phyloP scores from a whole-genome alignment of 2,888 invertebrate genomes.

The Tetragnatha montana region DNA sequence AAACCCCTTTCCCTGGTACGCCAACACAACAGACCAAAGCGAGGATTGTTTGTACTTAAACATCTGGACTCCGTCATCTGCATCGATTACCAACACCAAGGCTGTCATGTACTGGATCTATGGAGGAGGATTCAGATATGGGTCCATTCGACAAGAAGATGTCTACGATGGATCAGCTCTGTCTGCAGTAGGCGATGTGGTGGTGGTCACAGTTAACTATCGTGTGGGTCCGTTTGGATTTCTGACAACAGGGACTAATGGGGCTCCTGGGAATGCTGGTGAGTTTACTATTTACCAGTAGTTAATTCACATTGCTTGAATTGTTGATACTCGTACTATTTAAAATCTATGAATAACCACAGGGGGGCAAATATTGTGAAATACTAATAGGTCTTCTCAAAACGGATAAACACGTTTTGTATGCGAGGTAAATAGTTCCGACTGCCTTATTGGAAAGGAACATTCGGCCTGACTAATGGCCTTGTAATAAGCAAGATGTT shows the following conservation, averaged over 20 bases:
- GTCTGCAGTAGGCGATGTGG: slow-evolving; percentile 35
- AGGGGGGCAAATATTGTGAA: too few species aligned
- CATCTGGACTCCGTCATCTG: slow-evolving; percentile 43
- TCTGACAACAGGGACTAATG: slow-evolving; percentile 18
- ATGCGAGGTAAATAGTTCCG: too few species aligned
- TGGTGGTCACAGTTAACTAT: slow-evolving; percentile 62
- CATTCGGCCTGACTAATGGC: too few species aligned
- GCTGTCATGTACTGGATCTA: slow-evolving; percentile 63
- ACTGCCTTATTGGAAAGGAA: too few species aligned
- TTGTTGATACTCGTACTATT: too few species aligned
- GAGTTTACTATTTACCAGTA: not conserved
- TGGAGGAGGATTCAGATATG: slow-evolving; percentile 45
- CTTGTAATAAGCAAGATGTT: too few species aligned
- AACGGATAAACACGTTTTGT: too few species aligned
- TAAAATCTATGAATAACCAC: too few species aligned
- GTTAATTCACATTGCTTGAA: too few species aligned
- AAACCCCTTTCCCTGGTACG: slow-evolving; percentile 31
- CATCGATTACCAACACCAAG: not conserved
- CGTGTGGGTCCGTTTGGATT: slow-evolving; percentile 56
- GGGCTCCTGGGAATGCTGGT: slow-evolving; percentile 56
- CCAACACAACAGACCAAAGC: slow-evolving; percentile 12
- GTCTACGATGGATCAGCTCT: slow-evolving; percentile 16
- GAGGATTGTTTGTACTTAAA: slow-evolving; percentile 68
- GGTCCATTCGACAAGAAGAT: slow-evolving; percentile 1
- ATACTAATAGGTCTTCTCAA: too few species aligned